Evolutionary conservation across 2,113 vertebrate species (phyloP).

Genomic region (Donacobius atricapilla): DNA sequence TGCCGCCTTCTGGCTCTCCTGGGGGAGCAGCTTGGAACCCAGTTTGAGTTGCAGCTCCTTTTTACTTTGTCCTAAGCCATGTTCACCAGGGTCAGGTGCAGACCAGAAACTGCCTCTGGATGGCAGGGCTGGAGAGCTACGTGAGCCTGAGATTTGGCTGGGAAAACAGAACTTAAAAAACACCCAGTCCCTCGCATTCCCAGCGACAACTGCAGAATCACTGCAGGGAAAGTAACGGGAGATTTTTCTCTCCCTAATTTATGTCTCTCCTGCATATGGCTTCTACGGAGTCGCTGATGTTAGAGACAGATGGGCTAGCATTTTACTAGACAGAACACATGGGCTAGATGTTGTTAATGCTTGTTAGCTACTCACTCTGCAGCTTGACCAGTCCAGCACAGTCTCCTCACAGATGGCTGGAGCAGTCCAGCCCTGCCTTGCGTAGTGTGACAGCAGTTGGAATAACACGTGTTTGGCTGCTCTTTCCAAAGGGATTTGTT

Average conservation of each 20-base stretch:
- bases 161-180: neutral
- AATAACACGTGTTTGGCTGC: neutral
- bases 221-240: neutral
- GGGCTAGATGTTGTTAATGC: conserved; percentile 52
- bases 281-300: conserved; percentile 22
- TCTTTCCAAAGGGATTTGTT: neutral
- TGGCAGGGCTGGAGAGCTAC: neutral
- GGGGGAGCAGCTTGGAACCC: neutral
- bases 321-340: conserved; percentile 58
- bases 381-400: conserved; percentile 34
- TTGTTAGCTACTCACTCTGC: conserved; percentile 43
- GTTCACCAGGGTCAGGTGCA: fast-evolving
- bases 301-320: conserved; percentile 60
- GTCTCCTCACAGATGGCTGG: conserved; percentile 28
- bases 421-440: neutral
- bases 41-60: neutral
- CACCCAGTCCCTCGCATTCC: neutral
- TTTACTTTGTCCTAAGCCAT: neutral
- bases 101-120: neutral
- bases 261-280: conserved; percentile 57
- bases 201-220: neutral
- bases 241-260: conserved; percentile 59
- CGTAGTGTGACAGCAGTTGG: neutral
- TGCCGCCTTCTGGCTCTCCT: neutral
- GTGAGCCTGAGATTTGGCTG: neutral